A percentile compares a stretch with the other conserved stretches of the same genome.
Evolutionary conservation across 1,140 invertebrate species (phyloP).

Genomic region (Gonioctena quinquepunctata): DNA sequence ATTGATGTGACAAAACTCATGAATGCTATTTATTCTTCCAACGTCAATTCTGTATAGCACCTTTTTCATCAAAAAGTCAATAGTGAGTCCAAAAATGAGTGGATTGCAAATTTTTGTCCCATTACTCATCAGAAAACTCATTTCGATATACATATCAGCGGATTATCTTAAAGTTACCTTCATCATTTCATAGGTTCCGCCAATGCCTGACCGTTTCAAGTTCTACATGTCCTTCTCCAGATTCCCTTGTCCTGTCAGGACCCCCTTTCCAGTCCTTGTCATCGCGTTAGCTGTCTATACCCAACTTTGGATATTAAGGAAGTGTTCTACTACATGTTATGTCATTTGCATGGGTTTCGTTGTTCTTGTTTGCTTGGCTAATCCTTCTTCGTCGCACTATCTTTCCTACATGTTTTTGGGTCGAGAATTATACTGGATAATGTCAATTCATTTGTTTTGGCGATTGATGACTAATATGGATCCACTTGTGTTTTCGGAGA

Average conservation of each 20-base stretch:
- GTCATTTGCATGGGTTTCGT: constrained; percentile 35
- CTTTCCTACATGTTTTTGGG: not conserved
- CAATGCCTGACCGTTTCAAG: not conserved
- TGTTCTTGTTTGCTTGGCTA: not conserved
- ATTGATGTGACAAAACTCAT: too few species aligned
- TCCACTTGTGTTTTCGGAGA: too few species aligned
- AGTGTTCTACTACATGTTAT: constrained; percentile 40
- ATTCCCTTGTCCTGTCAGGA: constrained; percentile 37
- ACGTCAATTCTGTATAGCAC: too few species aligned
- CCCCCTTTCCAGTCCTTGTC: constrained; percentile 29
- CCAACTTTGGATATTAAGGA: constrained; percentile 35
- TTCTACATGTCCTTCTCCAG: constrained; percentile 24
- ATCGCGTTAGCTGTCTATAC: constrained; percentile 9
- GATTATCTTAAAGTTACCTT: too few species aligned
- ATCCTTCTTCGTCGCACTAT: not conserved
- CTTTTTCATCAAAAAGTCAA: too few species aligned
- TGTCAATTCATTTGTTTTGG: too few species aligned
- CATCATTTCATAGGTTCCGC: not conserved
- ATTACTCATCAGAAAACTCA: too few species aligned
- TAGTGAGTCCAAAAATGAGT: too few species aligned
- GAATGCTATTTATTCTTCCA: too few species aligned
- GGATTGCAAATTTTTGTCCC: too few species aligned
- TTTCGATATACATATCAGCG: too few species aligned
- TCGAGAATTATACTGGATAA: not conserved
- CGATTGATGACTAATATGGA: too few species aligned